These are phyloP conservation scores for Petroica traversi DNA, from an alignment of 2,113 vertebrate genomes.

Conservation along the genomic window DNA sequence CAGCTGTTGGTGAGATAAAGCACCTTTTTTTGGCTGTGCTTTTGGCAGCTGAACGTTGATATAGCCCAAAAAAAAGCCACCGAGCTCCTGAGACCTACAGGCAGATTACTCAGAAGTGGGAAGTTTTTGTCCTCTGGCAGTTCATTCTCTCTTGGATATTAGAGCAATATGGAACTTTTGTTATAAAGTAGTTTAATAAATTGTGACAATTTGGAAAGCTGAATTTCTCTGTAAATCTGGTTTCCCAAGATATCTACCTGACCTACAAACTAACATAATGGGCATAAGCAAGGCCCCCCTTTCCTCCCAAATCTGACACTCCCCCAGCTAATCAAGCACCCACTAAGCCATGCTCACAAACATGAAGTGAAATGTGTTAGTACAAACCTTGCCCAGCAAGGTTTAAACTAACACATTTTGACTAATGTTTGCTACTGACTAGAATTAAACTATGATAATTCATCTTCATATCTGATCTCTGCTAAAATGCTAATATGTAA, in stretches of 20 bases:
- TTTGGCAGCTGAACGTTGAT: not conserved
- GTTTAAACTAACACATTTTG: not conserved
- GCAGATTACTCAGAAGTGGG: not conserved
- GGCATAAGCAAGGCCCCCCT: not conserved
- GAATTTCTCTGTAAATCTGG: not conserved
- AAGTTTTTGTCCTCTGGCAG: not conserved
- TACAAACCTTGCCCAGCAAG: not conserved
- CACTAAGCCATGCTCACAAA: not conserved
- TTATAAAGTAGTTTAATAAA: not conserved
- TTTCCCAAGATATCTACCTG: not conserved
- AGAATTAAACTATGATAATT: not conserved
- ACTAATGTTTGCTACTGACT: not conserved
- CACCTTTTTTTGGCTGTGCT: not conserved
- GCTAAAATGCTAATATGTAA: not conserved
- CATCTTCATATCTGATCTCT: not conserved
- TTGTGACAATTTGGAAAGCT: not conserved
- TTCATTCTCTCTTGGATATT: not conserved
- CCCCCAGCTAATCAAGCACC: not conserved
- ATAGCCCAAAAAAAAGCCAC: not conserved
- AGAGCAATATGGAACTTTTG: not conserved
- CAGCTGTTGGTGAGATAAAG: not conserved
- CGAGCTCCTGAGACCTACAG: not conserved
- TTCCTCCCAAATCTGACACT: not conserved
- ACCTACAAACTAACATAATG: not conserved
- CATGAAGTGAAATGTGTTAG: not conserved